Conservation (phyloP, 1,140 invertebrate genomes). For the Propsilocerus akamusi region DNA sequence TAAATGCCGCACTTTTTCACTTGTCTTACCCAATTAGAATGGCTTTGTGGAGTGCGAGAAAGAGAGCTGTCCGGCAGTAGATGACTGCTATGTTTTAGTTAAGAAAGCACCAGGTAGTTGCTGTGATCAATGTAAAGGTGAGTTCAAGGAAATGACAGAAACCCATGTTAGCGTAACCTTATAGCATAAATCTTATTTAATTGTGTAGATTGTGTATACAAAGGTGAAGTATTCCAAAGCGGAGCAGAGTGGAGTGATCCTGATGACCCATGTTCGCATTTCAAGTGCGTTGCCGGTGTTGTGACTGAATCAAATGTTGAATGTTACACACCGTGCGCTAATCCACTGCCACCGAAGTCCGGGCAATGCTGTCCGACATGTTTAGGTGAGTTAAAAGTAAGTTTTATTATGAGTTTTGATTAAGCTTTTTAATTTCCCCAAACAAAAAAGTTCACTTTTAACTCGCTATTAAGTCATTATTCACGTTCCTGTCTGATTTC, state of each 20-base stretch:
- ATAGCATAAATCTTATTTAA: background rate
- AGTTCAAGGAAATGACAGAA: background rate
- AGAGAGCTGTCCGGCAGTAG: conserved; percentile 40
- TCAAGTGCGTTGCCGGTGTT: conserved; percentile 64
- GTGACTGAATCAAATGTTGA: conserved; percentile 56
- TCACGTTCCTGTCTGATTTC: too few species aligned
- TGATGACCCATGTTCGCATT: conserved; percentile 45
- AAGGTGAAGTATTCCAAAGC: conserved; percentile 47
- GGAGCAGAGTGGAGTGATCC: conserved; percentile 56
- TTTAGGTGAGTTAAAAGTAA: conserved; percentile 40
- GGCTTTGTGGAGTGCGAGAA: conserved; percentile 49
- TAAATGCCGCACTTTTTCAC: background rate
- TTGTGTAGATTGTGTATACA: conserved; percentile 48
- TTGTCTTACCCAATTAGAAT: conserved; percentile 27
- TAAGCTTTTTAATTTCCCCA: too few species aligned
- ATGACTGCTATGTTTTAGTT: conserved; percentile 46
- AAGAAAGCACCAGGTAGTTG: conserved; percentile 34
- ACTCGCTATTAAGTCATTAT: too few species aligned
- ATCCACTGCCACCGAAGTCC: conserved; percentile 42
- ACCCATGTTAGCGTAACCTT: background rate
- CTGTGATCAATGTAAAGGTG: conserved; percentile 52
- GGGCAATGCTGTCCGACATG: conserved; percentile 74
- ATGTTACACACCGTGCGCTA: conserved; percentile 61
- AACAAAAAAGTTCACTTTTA: too few species aligned
- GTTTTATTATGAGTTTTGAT: too few species aligned